These are phyloP conservation scores for Eupithecia inturbata DNA, from an alignment of 2,888 invertebrate species.

Conservation along the genomic window DNA sequence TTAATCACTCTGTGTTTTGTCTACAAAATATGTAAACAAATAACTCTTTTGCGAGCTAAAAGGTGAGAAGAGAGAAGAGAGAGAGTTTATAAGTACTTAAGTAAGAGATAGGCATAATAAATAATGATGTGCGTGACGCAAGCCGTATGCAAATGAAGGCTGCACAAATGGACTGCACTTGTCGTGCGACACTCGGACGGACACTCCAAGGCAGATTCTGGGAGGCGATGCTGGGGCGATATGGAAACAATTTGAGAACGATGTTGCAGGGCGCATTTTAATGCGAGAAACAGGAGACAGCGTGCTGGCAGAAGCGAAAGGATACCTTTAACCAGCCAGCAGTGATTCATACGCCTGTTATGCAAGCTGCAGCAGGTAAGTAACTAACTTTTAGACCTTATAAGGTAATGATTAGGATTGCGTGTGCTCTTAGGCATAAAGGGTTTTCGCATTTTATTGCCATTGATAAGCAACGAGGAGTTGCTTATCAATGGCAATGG, in stretches of 20 bases:
- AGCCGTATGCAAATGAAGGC: slow-evolving; percentile 11
- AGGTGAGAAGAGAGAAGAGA: too few relatives aligned
- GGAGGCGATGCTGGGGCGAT: not conserved
- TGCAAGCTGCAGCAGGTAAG: not conserved
- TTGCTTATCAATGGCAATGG: too few relatives aligned
- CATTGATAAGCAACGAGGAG: too few relatives aligned
- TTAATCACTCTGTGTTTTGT: not conserved
- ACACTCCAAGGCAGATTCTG: not conserved
- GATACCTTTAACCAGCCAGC: not conserved
- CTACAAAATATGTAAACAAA: not conserved
- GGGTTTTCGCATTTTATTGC: too few relatives aligned
- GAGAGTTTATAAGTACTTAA: not conserved
- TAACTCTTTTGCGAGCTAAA: not conserved
- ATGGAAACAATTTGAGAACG: not conserved
- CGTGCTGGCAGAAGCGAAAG: not conserved
- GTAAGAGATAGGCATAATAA: too few relatives aligned
- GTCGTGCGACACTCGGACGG: not conserved
- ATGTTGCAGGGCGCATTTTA: not conserved
- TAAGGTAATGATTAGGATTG: too few relatives aligned
- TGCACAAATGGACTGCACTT: slow-evolving; percentile 10
- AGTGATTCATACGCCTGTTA: not conserved
- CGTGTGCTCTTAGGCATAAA: too few relatives aligned
- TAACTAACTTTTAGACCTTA: too few relatives aligned
- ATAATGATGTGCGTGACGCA: not conserved
- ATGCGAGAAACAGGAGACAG: not conserved